Percentiles rank a stretch among this genome's conserved stretches.
Evolutionary conservation across 2,113 vertebrate species (phyloP).

Genomic region (Neoarius graeffei): DNA sequence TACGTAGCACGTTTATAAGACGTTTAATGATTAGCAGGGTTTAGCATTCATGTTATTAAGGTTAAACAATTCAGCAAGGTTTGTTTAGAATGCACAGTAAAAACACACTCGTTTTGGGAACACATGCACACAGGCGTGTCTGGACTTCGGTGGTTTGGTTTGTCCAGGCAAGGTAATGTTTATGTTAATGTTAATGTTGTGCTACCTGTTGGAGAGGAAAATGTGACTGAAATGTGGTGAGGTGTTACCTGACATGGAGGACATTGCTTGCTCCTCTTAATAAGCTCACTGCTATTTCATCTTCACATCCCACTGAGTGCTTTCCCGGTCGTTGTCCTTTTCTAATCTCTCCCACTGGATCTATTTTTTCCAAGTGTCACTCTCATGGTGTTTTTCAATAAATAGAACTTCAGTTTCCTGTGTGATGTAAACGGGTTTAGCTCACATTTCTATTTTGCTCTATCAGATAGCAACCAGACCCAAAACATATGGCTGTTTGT

Average conservation of each 20-base stretch:
- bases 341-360: constrained; percentile 11
- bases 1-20: not conserved
- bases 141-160: not conserved
- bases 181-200: too few species aligned
- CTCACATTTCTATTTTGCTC: not conserved
- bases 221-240: not conserved
- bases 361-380: not conserved
- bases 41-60: not conserved
- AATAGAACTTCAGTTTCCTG: not conserved
- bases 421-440: not conserved
- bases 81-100: not conserved
- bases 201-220: not conserved
- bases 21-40: constrained; percentile 14
- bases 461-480: constrained; percentile 5
- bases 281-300: not conserved
- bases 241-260: not conserved
- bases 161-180: not conserved
- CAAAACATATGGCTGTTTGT: not conserved
- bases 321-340: constrained; percentile 24
- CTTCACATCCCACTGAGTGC: constrained; percentile 16
- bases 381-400: not conserved
- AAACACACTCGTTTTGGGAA: not conserved
- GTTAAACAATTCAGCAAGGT: constrained; percentile 11
- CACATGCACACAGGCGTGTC: constrained; percentile 6
- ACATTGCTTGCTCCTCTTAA: not conserved